Evolutionary conservation across 2,797 vertebrate genomes (phyloP), one percentile per base, ranked within the genome.

Genomic region (Petrocephalus schoutedeni): DNA sequence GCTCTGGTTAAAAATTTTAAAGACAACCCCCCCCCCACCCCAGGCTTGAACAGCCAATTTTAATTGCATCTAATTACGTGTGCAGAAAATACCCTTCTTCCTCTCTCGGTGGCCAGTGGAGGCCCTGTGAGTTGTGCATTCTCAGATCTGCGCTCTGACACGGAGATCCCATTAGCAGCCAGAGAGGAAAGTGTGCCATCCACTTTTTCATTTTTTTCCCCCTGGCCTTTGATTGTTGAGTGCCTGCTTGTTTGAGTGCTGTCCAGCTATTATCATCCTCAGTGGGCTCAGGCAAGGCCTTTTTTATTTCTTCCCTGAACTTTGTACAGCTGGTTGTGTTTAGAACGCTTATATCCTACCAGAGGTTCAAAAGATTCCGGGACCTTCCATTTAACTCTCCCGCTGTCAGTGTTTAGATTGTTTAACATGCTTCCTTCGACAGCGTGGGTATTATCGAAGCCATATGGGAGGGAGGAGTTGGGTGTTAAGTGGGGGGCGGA

Each of bases 321-420:
- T 96, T 95, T 96, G 94, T 94, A 95, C 94, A 96, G 95, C 94
- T 97, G 95, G 94, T 95, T 96, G 95, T 96, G 95, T 96, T 97
- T 96, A 96, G 94, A 95, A 93, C 91, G 93, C 95, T 95, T 96
- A 96, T 96, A 96, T 95, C 95, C 92, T 95, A 96, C 94, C 94
- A 93, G 93, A 96, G 95, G 95, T 96, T 96, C 95, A 96, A 95
- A 97, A 96, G 95, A 95, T 93, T 96, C 96, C 94, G 94, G 93
- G 95, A 94, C 94, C 95, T 95, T 96, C 94, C 95, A 95, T 96
- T 96, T 95, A 95, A 95, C 94, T 95, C 94, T 95, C 95, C 95
- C 94, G 95, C 93, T 92, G 94, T 96, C 95, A 95, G 93, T 95
- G 95, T 96, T 96, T 95, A 93, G 94, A 93, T 95, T 95, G 94